These are phyloP conservation scores for Enteromius anoplus DNA, from an alignment of 2,797 vertebrate species.

Conservation along the genomic window DNA sequence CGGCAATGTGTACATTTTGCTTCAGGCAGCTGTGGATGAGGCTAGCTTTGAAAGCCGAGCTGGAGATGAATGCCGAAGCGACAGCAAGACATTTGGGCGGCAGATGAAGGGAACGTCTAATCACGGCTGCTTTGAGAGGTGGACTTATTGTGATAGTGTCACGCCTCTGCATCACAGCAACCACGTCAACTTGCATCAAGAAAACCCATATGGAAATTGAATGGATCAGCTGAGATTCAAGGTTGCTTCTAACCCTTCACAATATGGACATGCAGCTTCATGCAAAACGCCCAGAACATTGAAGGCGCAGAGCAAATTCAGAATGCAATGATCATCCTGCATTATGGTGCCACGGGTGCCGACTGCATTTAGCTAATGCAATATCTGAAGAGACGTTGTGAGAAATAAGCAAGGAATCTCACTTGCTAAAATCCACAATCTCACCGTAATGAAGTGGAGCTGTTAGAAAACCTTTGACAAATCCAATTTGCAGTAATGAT, in stretches of 20 bases:
- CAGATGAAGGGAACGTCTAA: conserved; percentile 16
- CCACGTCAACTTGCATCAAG: not conserved
- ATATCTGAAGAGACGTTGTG: not conserved
- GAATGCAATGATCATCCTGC: conserved; percentile 6
- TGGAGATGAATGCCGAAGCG: conserved; percentile 12
- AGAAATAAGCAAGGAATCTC: not conserved
- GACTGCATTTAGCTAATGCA: not conserved
- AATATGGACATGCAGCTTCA: not conserved
- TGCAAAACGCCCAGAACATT: not conserved
- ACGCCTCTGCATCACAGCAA: conserved; percentile 26
- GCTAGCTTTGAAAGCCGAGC: conserved; percentile 18
- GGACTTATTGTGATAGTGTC: conserved; percentile 23
- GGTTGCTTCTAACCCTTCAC: conserved; percentile 1
- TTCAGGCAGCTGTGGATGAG: not conserved
- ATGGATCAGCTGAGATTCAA: conserved; percentile 17
- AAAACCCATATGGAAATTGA: not conserved
- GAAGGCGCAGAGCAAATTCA: not conserved
- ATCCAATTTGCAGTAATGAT: not conserved
- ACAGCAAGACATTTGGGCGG: not conserved
- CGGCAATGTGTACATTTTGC: not conserved
- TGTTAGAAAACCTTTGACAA: not conserved
- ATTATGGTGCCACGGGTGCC: not conserved
- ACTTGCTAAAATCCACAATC: conserved; percentile 1
- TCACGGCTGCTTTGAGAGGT: not conserved
- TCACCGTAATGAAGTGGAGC: not conserved